Conservation (phyloP, 2,113 vertebrate species). For the Symphodus melops region DNA sequence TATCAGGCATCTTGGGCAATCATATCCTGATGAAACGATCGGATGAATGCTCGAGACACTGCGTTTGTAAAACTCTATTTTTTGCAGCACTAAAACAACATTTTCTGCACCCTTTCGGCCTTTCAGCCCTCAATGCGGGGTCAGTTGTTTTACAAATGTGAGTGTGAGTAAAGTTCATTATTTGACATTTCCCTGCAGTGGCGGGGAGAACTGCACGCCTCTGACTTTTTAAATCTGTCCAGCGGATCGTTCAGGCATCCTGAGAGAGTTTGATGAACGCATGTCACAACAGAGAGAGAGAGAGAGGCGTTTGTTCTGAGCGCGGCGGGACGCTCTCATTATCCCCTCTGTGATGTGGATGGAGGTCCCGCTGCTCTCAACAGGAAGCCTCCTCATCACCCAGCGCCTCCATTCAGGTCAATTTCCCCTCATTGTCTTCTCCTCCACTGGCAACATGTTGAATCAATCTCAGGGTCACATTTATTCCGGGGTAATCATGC, state of each 20-base stretch:
- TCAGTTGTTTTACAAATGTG: too few relatives aligned
- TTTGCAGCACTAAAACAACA: too few relatives aligned
- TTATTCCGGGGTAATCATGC: slow-evolving; percentile 44
- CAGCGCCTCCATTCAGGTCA: slow-evolving; percentile 23
- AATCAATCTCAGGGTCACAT: slow-evolving; percentile 57
- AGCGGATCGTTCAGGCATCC: neutral
- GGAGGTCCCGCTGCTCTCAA: slow-evolving; percentile 5
- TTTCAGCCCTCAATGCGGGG: too few relatives aligned
- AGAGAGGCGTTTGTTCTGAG: neutral
- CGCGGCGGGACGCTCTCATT: neutral
- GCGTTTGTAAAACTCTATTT: too few relatives aligned
- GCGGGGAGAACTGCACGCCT: neutral
- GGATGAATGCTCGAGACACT: too few relatives aligned
- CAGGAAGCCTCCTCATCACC: slow-evolving; percentile 12
- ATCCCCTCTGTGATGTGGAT: neutral
- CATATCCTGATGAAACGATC: too few relatives aligned
- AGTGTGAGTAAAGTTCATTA: neutral
- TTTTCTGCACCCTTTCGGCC: too few relatives aligned
- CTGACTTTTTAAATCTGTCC: neutral
- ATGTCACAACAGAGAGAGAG: slow-evolving; percentile 8
- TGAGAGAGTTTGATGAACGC: neutral
- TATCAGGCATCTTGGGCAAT: too few relatives aligned
- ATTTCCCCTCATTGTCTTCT: slow-evolving; percentile 19
- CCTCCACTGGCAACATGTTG: slow-evolving; percentile 34
- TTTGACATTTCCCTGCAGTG: neutral